Evolutionary conservation across 2,888 invertebrate species (phyloP).

Genomic region (Volucella inanis): DNA sequence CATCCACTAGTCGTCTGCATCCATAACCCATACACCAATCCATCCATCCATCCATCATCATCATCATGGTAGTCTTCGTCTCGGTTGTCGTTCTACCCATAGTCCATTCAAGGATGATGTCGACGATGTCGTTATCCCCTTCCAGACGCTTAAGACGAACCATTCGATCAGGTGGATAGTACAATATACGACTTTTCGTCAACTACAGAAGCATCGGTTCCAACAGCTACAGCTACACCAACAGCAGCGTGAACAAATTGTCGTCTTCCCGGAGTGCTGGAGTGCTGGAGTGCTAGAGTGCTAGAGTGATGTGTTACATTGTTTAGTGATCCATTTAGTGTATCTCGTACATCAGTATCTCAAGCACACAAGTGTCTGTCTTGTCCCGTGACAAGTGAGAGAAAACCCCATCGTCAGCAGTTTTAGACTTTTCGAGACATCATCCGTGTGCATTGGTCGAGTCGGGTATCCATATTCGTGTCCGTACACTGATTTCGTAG

Average conservation of each 20-base stretch:
- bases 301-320: constrained; percentile 71
- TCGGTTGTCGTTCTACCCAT: too few relatives aligned
- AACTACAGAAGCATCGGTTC: not conserved
- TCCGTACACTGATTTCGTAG: constrained; percentile 46
- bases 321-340: constrained; percentile 67
- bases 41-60: constrained; percentile 43
- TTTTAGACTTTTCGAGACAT: constrained; percentile 17
- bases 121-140: constrained; percentile 44
- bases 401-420: constrained; percentile 3
- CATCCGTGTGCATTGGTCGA: constrained; percentile 10
- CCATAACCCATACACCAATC: constrained; percentile 16
- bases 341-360: constrained; percentile 66
- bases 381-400: constrained; percentile 38
- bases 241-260: constrained; percentile 73
- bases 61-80: too few relatives aligned
- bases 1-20: constrained; percentile 39
- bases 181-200: constrained; percentile 41
- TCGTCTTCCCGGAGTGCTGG: constrained; percentile 34
- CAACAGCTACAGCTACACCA: constrained; percentile 7
- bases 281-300: constrained; percentile 3
- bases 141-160: constrained; percentile 49
- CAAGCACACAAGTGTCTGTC: constrained; percentile 52
- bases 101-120: constrained; percentile 71
- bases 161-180: constrained; percentile 66
- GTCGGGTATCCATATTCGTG: too few relatives aligned